Base-by-base conservation (phyloP, 2,113 vertebrate species). In the Cryptomyrus ogoouensis region DNA sequence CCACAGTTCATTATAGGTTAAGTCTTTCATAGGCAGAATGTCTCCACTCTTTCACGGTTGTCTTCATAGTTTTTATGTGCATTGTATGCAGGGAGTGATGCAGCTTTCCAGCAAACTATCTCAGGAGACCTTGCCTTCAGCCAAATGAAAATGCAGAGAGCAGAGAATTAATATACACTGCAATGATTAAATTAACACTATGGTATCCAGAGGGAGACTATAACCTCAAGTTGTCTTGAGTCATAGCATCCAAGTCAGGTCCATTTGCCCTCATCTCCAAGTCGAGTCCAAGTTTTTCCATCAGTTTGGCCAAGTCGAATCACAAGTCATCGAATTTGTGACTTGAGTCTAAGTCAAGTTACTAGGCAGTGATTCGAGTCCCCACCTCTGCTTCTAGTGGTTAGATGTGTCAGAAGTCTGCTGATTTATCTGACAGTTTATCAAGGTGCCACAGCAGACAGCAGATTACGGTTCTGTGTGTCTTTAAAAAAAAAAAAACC, bases 401-500 rank as follows among this genome's bases (percentile, higher is more conserved):
- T 70, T 31, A 31, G 27, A 70, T 70, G n/a, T 31, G 3, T 31
- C 62, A 70, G 62, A 70, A 13, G 10, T 10, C 10, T 13, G 27
- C 62, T 27, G 62, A 31, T 70, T 31, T 31, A 70, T 10, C 15
- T 13, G 31, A 39, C 17, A 77, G 74, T 77, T 77, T 77, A 77
- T 39, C 5, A 39, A 39, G 35, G 13, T 80, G 35, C 4, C 35
- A 42, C 17, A 80, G 31, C 7, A 5, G 21, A 84, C 15, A 84
- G 44, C 39, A 84, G 83, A 84, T n/a, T 84, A 84, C 8, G 1
- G 31, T 87, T 87, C 39, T 88, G 1, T 58, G 49, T 46, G 83
- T 87, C 58, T 58, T 56, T 88, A 83, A 47, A 19, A 53, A 86
- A 83, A 35, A 44, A 27, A n/a, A 87, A 83, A 24, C 21, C 94